phyloP scores from a whole-genome alignment of 2,888 invertebrate genomes.

The Drosophila maculinotata region DNA sequence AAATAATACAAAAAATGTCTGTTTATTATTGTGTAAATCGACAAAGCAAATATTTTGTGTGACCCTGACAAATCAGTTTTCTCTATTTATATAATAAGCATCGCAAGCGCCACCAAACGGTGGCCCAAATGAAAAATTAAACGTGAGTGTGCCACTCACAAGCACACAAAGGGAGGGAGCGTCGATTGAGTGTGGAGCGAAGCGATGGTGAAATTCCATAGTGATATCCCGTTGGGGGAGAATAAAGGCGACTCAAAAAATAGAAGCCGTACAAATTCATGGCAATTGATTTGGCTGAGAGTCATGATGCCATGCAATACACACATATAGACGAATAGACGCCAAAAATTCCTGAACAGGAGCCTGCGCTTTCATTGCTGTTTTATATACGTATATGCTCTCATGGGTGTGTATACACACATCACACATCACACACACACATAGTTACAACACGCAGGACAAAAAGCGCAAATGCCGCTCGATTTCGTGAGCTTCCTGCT shows the following conservation, averaged over 20 bases:
- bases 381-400: conserved; percentile 6
- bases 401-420: no score
- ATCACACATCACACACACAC: conserved; percentile 32
- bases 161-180: not conserved
- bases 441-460: conserved; percentile 14
- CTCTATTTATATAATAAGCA: conserved; percentile 70
- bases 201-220: conserved; percentile 17
- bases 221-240: conserved; percentile 38
- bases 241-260: conserved; percentile 57
- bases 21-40: conserved; percentile 61
- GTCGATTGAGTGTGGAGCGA: conserved; percentile 32
- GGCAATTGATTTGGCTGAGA: conserved; percentile 69
- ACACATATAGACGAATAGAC: conserved; percentile 11
- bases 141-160: conserved; percentile 9
- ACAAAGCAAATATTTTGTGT: conserved; percentile 62
- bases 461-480: conserved; percentile 66
- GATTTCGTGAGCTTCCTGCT: conserved; percentile 73
- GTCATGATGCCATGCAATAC: conserved; percentile 51
- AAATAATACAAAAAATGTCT: conserved; percentile 31
- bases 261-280: conserved; percentile 74
- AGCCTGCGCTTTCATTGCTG: not conserved
- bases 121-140: conserved; percentile 46
- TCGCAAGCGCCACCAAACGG: conserved; percentile 28
- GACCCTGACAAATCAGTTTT: conserved; percentile 77
- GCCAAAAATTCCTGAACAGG: not conserved